Evolutionary conservation across 30 jellyfish, hydroid and myxozoan genomes (phyloP), one percentile per base, ranked within the genome.

Genomic region (Rhopilema esculentum): DNA sequence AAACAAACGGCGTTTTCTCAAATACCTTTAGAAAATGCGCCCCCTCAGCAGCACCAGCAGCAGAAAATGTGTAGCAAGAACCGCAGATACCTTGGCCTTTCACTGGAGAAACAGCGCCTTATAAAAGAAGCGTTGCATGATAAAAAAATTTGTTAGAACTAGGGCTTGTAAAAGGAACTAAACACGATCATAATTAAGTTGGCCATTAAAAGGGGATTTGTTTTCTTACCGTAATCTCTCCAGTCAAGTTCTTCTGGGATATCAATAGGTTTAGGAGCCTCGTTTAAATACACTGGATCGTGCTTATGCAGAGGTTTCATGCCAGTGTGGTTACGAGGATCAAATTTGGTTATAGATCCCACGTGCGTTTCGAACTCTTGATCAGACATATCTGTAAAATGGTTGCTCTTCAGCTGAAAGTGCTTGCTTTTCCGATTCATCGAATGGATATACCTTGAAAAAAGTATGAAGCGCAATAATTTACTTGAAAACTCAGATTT

Each of bases 41-140:
- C 29, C 98, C 99, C 88, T 95, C 99, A 4, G 97, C 99, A 1
- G 99, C 99, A 20, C 97, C 99, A 1, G 98, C 99, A 0, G 99
- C 99, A 22, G 98, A 85, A 57, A 95, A 90, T 0, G 99, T 97
- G 88, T 95, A 95, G 68, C 99, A 95, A 8, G 97, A 91, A 0
- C 99, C 97, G 69, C 99, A 95, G 50, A 95, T 91, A 4, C 97
- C 99, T 68, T 95, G 99, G 16, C 99, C 99, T 70, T 87, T 95
- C 18, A 95, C 99, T 20, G 93, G 29, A 6, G 99, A 71, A 16
- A 95, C 99, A 22, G 99, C 99, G 22, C 99, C 99, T 95, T 29
- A 27, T 0, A 48, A 70, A 52, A 25, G 16, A 15, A 61, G 8
- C 7, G 22, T 64, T 20, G 20, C 0, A 0, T 16, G 25, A 23